Evolutionary conservation across 2,113 vertebrate species (phyloP), one percentile per base, ranked within the genome.

Genomic region (Stegostoma tigrinum): DNA sequence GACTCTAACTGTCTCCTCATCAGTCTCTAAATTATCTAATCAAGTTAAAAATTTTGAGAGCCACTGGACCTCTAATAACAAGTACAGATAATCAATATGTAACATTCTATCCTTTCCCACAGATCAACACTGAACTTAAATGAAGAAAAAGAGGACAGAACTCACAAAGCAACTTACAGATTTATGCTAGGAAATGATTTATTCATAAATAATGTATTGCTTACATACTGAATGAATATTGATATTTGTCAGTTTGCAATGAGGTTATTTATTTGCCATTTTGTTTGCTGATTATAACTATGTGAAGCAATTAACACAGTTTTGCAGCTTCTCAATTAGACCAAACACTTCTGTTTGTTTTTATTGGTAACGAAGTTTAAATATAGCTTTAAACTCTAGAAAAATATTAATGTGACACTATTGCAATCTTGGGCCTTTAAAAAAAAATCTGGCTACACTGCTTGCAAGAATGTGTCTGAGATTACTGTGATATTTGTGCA

Each of bases 221-320:
- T 93, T 66, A 38, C 6, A 2, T 93, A 38, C 61, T 66, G 61
- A 67, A 93, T 93, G 61, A 66, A 66, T 6, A 38, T 38, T 93
- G 67, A 34, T 6, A 21, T 48, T 95, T 72, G 34, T 42, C 72
- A 72, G 94, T 5, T 95, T 72, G 68, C 94, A 72, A 24, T 68
- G 15, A 38, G 7, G 55, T 95, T 34, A 66, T 34, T 83, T 90
- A 70, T 94, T 94, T 38, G 45, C 8, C 0, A 14, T 95, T 95
- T 70, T 64, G 68, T 70, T 72, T 42, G 34, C 23, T 10, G 4
- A 95, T 95, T 23, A 75, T 19, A 75, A 24, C 38, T 23, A 21
- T 95, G 93, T 95, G 67, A 95, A 95, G 66, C 24, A 95, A 72
- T 95, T 45, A 52, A 72, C 64, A 94, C 67, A 72, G 45, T 48